A percentile compares a stretch with the other conserved stretches of the same genome.
Evolutionary conservation across 2,888 invertebrate genomes (phyloP).

Genomic region (Catocala fraxini): DNA sequence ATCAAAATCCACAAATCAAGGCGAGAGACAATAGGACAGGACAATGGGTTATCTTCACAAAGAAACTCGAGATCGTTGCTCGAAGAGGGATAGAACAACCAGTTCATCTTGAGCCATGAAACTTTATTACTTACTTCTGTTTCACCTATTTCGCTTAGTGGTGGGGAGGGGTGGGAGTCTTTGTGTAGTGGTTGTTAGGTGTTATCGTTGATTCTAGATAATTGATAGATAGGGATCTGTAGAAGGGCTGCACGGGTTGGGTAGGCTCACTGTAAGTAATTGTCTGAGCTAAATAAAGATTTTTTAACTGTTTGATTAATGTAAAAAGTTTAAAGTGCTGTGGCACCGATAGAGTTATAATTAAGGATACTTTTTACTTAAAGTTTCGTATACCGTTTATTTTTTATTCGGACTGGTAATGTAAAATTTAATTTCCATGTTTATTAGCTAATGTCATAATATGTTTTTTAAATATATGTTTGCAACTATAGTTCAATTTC

Average conservation of each 20-base stretch:
- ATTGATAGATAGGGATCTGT: constrained; percentile 67
- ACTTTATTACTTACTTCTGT: constrained; percentile 48
- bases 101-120: constrained; percentile 53
- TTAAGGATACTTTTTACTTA: too few species aligned
- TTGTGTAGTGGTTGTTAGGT: constrained; percentile 24
- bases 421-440: too few species aligned
- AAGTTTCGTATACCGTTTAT: too few species aligned
- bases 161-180: constrained; percentile 9
- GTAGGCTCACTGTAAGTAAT: constrained; percentile 11
- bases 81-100: constrained; percentile 57
- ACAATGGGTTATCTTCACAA: constrained; percentile 66
- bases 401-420: too few species aligned
- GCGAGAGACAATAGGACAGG: constrained; percentile 47
- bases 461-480: too few species aligned
- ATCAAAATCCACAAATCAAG: constrained; percentile 67
- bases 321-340: background rate
- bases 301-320: constrained; percentile 23
- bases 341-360: background rate
- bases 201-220: constrained; percentile 57
- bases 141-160: constrained; percentile 15
- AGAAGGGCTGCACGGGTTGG: constrained; percentile 49
- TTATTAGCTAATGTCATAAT: too few species aligned
- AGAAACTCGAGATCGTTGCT: constrained; percentile 60
- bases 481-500: too few species aligned
- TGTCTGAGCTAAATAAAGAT: constrained; percentile 17